A percentile compares a stretch with the other conserved stretches of the same genome.
These are phyloP conservation scores for Lomographa bimaculata DNA, from an alignment of 2,888 invertebrate species.

Conservation along the genomic window DNA sequence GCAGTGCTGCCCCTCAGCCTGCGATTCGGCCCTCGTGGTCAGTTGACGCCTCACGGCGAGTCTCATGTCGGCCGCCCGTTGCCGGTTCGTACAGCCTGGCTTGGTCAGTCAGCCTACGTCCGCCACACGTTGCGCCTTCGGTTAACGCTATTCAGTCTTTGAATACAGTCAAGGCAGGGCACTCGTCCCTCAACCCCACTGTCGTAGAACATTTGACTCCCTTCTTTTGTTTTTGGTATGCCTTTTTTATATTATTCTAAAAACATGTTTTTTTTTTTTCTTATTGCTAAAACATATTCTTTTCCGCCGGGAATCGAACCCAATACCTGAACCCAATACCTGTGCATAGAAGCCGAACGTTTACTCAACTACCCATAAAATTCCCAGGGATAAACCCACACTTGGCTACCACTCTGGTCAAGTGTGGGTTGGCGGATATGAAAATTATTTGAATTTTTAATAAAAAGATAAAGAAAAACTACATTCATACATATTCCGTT, in stretches of 20 bases:
- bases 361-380: too few species aligned
- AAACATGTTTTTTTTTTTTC: background rate
- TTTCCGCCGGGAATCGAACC: too few species aligned
- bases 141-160: slow-evolving; percentile 31
- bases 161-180: slow-evolving; percentile 32
- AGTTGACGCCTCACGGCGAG: slow-evolving; percentile 8
- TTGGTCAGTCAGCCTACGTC: slow-evolving; percentile 6
- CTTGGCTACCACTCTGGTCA: too few species aligned
- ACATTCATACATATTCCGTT: too few species aligned
- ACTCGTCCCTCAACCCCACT: slow-evolving; percentile 45
- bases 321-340: too few species aligned
- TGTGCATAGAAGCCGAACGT: too few species aligned
- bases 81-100: slow-evolving; percentile 1
- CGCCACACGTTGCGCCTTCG: slow-evolving; percentile 18
- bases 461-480: too few species aligned
- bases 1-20: slow-evolving; percentile 13
- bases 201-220: slow-evolving; percentile 62
- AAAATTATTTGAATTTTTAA: too few species aligned
- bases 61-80: slow-evolving; percentile 11
- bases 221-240: slow-evolving; percentile 34
- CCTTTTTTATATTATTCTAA: too few species aligned
- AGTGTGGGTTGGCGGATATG: too few species aligned
- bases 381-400: too few species aligned
- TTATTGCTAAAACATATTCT: background rate
- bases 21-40: slow-evolving; percentile 11